A percentile compares a stretch with the other conserved stretches of the same genome.
These are phyloP conservation scores for Protonibea diacanthus DNA, from an alignment of 2,797 vertebrate genomes.

Conservation along the genomic window DNA sequence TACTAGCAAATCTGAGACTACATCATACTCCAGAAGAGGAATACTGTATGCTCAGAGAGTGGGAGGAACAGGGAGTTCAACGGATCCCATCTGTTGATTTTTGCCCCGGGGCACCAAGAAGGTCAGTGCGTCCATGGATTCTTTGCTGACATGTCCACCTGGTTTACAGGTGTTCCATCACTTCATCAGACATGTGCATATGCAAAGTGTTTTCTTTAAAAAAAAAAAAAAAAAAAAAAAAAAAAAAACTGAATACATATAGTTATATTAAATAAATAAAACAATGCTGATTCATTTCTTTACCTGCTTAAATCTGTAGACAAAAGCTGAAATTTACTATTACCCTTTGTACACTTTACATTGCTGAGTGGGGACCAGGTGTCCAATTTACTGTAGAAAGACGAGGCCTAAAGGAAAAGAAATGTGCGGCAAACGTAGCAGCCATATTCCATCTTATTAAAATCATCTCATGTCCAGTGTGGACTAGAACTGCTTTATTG, in stretches of 20 bases:
- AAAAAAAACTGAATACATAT: too few relatives aligned
- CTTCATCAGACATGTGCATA: too few relatives aligned
- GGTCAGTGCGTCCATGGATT: not conserved
- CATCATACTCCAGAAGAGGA: not conserved
- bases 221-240: not conserved
- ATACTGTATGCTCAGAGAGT: not conserved
- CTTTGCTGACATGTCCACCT: not conserved
- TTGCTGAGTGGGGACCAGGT: not conserved
- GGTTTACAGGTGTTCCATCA: not conserved
- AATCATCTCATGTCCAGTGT: conserved; percentile 41
- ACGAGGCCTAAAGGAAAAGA: not conserved
- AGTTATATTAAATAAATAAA: not conserved
- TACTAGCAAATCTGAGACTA: conserved; percentile 3
- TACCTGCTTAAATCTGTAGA: not conserved
- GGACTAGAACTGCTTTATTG: conserved; percentile 32
- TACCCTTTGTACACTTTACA: not conserved
- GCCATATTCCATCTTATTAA: conserved; percentile 41
- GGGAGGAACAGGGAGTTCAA: conserved; percentile 5
- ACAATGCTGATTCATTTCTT: not conserved
- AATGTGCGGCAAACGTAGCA: not conserved
- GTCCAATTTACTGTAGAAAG: not conserved
- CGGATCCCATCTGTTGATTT: conserved; percentile 18
- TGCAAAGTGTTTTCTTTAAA: not conserved
- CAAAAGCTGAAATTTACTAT: not conserved
- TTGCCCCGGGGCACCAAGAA: not conserved